phyloP scores from a whole-genome alignment of 2,888 invertebrate genomes.

The Eilema depressum region DNA sequence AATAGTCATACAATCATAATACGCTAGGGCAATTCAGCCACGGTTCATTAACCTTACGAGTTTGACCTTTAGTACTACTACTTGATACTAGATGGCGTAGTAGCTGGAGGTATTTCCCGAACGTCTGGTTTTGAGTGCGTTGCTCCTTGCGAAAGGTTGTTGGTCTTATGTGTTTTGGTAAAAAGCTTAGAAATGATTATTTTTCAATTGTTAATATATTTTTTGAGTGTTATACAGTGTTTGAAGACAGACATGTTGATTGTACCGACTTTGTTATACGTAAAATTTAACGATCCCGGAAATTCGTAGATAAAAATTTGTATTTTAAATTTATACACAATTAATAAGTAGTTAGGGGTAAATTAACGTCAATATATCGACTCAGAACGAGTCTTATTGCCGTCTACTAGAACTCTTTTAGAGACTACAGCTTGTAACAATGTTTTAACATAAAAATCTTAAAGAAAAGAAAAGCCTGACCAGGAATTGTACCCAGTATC shows the following conservation, averaged over 20 bases:
- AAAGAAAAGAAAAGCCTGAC: background rate
- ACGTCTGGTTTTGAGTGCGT: slow-evolving; percentile 64
- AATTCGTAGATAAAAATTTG: background rate
- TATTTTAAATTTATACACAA: background rate
- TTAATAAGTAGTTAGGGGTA: background rate
- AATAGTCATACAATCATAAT: slow-evolving; percentile 54
- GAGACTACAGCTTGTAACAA: background rate
- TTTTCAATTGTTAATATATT: slow-evolving; percentile 37
- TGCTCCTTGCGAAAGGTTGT: slow-evolving; percentile 69
- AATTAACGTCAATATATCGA: background rate
- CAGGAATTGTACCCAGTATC: background rate
- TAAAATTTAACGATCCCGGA: background rate
- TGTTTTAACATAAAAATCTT: background rate
- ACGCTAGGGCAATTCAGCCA: slow-evolving; percentile 50
- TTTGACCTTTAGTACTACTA: slow-evolving; percentile 61
- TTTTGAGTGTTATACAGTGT: slow-evolving; percentile 23
- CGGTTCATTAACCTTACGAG: slow-evolving; percentile 54
- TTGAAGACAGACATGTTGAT: slow-evolving; percentile 6
- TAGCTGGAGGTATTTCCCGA: slow-evolving; percentile 52
- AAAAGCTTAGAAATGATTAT: slow-evolving; percentile 35
- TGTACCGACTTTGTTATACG: background rate
- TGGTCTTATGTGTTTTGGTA: slow-evolving; percentile 58
- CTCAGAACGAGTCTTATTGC: background rate
- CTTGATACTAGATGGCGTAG: slow-evolving; percentile 63
- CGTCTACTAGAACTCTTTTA: background rate